Evolutionary conservation across 1,140 invertebrate species (phyloP).

Genomic region (Bombus impatiens): DNA sequence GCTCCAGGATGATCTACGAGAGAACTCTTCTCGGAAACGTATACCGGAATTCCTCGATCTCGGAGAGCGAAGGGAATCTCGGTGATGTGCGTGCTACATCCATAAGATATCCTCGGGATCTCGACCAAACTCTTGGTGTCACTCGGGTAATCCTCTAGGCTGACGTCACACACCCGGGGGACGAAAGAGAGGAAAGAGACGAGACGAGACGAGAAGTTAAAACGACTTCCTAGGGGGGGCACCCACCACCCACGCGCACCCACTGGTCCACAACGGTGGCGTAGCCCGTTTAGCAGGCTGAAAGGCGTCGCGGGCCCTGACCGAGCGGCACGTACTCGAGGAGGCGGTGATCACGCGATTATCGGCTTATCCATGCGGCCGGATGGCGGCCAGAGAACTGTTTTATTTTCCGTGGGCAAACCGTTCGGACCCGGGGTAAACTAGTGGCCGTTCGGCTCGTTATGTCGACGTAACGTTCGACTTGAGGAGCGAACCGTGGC

Average conservation of each 20-base stretch:
- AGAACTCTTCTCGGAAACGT: background rate
- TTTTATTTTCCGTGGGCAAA: slow-evolving; percentile 77
- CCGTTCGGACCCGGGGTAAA: slow-evolving; percentile 61
- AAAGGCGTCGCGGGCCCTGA: background rate
- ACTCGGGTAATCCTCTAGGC: background rate
- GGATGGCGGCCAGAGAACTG: slow-evolving; percentile 73
- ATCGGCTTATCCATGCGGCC: slow-evolving; percentile 76
- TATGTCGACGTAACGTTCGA: slow-evolving; percentile 60
- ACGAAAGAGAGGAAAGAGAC: background rate
- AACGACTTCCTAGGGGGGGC: slow-evolving; percentile 48
- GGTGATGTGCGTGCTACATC: background rate
- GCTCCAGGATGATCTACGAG: slow-evolving; percentile 2
- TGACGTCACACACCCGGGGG: slow-evolving; percentile 6
- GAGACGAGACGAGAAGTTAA: slow-evolving; percentile 22
- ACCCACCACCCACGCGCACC: slow-evolving; percentile 60
- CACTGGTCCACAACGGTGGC: slow-evolving; percentile 34
- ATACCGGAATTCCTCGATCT: background rate
- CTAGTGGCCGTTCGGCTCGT: slow-evolving; percentile 63
- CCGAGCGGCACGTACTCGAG: background rate
- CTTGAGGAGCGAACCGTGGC: slow-evolving; percentile 50
- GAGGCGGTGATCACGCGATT: slow-evolving; percentile 60
- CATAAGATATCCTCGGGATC: slow-evolving; percentile 4
- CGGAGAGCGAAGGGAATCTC: background rate
- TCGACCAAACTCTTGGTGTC: background rate
- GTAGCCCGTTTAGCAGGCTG: slow-evolving; percentile 18